phyloP scores from a whole-genome alignment of 1,140 invertebrate species.

The Calephelis virginiensis region DNA sequence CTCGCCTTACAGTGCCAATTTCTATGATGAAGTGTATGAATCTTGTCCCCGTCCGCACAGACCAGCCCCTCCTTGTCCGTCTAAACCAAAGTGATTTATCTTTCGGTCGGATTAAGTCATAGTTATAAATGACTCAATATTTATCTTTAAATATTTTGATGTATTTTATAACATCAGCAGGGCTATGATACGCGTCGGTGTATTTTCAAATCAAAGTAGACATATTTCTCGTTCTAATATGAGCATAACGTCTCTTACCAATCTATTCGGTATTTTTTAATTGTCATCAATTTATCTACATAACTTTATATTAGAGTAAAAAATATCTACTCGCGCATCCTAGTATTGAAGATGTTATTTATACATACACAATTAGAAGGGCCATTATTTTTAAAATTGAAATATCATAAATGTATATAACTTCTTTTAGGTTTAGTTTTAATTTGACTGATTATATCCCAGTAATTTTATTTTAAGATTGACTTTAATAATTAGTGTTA shows the following conservation, averaged over 20 bases:
- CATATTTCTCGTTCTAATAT: no score
- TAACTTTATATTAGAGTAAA: no score
- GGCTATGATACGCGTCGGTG: no score
- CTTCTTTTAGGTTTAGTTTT: neutral
- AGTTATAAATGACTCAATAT: neutral
- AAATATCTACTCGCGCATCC: no score
- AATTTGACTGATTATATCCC: neutral
- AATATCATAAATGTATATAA: neutral
- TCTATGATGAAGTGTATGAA: constrained; percentile 66
- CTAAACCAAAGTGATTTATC: constrained; percentile 34
- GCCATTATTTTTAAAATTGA: neutral
- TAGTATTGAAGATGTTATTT: no score
- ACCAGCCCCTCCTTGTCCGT: constrained; percentile 66
- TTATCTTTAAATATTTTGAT: constrained; percentile 5
- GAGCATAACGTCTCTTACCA: no score
- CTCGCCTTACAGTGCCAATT: constrained; percentile 33
- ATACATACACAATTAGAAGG: neutral
- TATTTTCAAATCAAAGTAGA: no score
- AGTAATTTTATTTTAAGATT: neutral
- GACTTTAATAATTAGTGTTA: neutral
- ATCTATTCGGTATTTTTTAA: no score
- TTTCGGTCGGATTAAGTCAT: no score
- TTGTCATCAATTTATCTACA: no score
- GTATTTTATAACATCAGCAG: no score
- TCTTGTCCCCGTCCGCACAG: constrained; percentile 54